Base-by-base conservation (phyloP, 2,113 vertebrate genomes). In the Aix galericulata region DNA sequence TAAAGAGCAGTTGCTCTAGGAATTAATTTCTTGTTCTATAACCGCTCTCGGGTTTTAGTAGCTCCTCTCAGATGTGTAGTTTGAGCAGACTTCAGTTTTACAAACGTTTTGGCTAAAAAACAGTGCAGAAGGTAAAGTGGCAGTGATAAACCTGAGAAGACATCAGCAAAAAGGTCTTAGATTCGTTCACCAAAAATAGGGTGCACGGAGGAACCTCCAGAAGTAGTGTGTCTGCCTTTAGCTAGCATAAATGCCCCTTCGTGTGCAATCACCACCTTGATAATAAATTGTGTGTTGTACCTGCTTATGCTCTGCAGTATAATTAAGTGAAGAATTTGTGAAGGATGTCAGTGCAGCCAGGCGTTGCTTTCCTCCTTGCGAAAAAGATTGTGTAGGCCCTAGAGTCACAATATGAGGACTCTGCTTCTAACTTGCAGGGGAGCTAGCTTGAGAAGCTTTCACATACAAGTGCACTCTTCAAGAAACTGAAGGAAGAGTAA, bases 341-440 rank as follows among this genome's bases (percentile, higher is more conserved):
- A 78, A 18, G 29, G 29, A 13, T 64, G 48, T 48, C 32, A 2
- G 12, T 66, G 44, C 29, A 69, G 42, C 9, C 21, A 42, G 53
- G 44, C 68, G 22, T 7, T 84, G 27, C 27, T 82, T 15, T 84
- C 77, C 4, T 13, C 22, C 48, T 50, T 78, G 26, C 0, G 1
- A 20, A 67, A 23, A 29, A 25, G 9, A 69, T 87, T 36, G 10
- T 14, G 0, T 21, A n/a, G 59, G 17, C 17, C 11, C 9, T 1
- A 0, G 34, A 38, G 11, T 72, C 1, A 1, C 32, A 18, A 4
- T 15, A 26, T 0, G 1, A 25, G 32, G 40, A 25, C 9, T 1
- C 1, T 62, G 2, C 27, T 81, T 46, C 34, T 73, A 32, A 15
- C 59, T 56, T 79, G 32, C 21, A 6, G 11, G 36, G 46, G 52